phyloP scores from a whole-genome alignment of 2,113 vertebrate genomes.

The Cinclus cinclus region DNA sequence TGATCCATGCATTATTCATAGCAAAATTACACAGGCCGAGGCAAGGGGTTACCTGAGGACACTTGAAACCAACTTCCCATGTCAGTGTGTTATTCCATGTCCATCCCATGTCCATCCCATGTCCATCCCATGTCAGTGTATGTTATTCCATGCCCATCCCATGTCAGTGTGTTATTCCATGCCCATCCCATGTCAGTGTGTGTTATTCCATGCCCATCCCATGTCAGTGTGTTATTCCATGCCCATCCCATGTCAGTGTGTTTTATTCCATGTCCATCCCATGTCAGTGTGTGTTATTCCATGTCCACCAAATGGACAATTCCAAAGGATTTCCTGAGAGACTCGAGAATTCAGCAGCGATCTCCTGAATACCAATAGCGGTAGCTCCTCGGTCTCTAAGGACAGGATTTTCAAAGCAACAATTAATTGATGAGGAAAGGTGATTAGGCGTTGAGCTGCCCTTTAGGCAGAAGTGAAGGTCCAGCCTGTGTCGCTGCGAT shows the following conservation, averaged over 20 bases:
- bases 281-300: not conserved
- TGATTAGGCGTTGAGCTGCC: not conserved
- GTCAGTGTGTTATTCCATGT: not conserved
- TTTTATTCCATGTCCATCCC: not conserved
- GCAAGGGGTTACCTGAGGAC: not conserved
- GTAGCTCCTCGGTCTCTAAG: not conserved
- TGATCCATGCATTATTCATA: not conserved
- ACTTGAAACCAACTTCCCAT: not conserved
- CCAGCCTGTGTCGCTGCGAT: not conserved
- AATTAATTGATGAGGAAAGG: not conserved
- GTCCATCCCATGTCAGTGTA: fast-evolving
- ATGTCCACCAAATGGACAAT: not conserved
- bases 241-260: not conserved
- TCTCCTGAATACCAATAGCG: not conserved
- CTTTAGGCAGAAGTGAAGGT: not conserved
- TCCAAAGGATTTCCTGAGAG: not conserved
- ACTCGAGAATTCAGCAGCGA: not conserved
- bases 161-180: too few species aligned
- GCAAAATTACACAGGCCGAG: not conserved
- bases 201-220: not conserved
- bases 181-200: not conserved
- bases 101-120: fast-evolving
- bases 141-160: not conserved
- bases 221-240: not conserved
- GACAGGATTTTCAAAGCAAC: not conserved